Base-by-base conservation (phyloP, 2,113 vertebrate species). In the Serinus canaria region DNA sequence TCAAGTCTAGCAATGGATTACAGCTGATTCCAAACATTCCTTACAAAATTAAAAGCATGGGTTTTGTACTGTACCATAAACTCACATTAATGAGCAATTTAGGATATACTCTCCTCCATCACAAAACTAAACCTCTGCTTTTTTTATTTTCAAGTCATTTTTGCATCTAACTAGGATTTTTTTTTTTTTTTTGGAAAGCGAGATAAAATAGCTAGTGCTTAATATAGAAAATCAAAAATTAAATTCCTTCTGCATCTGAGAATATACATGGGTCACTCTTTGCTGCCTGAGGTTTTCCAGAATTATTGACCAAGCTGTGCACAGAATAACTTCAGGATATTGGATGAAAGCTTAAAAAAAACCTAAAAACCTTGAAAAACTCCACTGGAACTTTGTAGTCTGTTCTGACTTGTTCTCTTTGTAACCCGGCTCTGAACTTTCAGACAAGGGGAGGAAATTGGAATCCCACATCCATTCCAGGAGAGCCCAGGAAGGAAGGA, bases 141-240 rank as follows among this genome's bases (percentile, higher is more conserved):
- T 70, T 89, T 89, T 90, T 55, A 62, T 89, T 79, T 90, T 87
- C 77, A 94, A 95, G 93, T 93, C 30, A 44, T 91, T 93, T 90
- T 95, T 92, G 92, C 83, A 78, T 81, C 90, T 95, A 90, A 86
- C 79, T 94, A 96, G 90, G 52, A 70, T 67, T 59, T 39, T 70
- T 97, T 96, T 97, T 97, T 94, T 96, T 97, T 97, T 97, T 97
- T 96, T 97, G 94, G 97, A 97, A 95, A 97, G 96, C 90, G 30
- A 97, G 97, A 97, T 92, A 52, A 95, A 96, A 87, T 92, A 95
- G 82, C 95, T 92, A 96, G 95, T 96, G 89, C 95, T 97, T 95
- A 73, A 90, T 89, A 89, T 83, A 98, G 95, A 95, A 88, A 95
- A 76, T 86, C 41, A 95, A 96, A 95, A 95, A 89, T 92, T 94